Evolutionary conservation across 1,140 invertebrate species (phyloP).

Genomic region (Bradynema listronoti): DNA sequence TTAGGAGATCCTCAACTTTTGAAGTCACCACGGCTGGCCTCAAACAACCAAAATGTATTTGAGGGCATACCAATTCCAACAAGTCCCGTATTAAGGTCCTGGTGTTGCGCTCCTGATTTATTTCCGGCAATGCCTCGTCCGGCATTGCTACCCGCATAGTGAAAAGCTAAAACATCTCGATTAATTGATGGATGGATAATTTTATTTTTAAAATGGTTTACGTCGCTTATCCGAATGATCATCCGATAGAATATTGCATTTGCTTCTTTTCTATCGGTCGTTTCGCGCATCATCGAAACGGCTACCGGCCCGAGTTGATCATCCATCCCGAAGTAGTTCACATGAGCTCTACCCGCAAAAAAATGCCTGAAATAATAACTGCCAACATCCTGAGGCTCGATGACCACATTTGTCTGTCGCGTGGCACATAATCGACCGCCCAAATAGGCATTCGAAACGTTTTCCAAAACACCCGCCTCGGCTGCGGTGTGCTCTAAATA

Average conservation of each 20-base stretch:
- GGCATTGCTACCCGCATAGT: slow-evolving; percentile 60
- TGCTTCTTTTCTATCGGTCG: slow-evolving; percentile 57
- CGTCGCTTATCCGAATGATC: slow-evolving; percentile 77
- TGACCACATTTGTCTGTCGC: slow-evolving; percentile 51
- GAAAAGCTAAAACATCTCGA: slow-evolving; percentile 23
- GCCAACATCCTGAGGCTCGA: slow-evolving; percentile 56
- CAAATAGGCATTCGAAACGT: slow-evolving; percentile 57
- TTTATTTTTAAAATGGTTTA: slow-evolving; percentile 58
- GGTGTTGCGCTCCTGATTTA: slow-evolving; percentile 59
- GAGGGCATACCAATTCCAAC: slow-evolving; percentile 78
- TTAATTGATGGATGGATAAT: slow-evolving; percentile 48
- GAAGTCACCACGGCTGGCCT: slow-evolving; percentile 68
- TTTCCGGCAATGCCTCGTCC: slow-evolving; percentile 64
- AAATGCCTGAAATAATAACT: slow-evolving; percentile 42
- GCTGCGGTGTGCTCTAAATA: too few relatives aligned
- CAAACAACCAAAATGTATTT: slow-evolving; percentile 72
- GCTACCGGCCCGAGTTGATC: slow-evolving; percentile 87
- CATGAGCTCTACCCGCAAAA: slow-evolving; percentile 50
- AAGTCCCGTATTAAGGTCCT: slow-evolving; percentile 64
- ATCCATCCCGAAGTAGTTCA: slow-evolving; percentile 82
- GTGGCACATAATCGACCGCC: slow-evolving; percentile 53
- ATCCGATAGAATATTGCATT: slow-evolving; percentile 73
- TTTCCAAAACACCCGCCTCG: slow-evolving; percentile 52
- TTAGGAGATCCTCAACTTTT: slow-evolving; percentile 76
- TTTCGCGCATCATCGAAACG: slow-evolving; percentile 79